phyloP scores from a whole-genome alignment of 1,140 invertebrate genomes.

The Lineus longissimus region DNA sequence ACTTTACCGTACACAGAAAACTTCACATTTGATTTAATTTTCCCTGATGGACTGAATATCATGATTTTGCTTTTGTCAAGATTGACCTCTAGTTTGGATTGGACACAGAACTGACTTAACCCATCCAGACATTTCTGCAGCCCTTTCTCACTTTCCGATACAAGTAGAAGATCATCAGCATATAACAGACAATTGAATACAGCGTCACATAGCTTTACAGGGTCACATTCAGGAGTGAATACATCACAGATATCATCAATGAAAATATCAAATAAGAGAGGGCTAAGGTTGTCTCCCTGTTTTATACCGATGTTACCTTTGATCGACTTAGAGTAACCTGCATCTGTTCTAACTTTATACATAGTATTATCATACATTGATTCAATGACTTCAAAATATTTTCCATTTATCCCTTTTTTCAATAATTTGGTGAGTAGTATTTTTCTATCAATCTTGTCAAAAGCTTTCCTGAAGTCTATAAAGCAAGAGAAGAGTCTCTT shows the following conservation, averaged over 20 bases:
- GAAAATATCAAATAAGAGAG: neutral
- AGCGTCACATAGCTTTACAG: neutral
- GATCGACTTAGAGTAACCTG: too few species aligned
- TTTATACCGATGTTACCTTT: neutral
- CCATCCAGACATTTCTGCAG: neutral
- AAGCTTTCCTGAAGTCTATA: neutral
- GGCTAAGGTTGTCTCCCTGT: neutral
- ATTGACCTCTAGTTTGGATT: neutral
- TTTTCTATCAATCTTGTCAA: neutral
- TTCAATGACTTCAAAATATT: neutral
- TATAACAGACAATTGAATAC: conserved; percentile 3
- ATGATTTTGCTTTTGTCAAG: conserved; percentile 2
- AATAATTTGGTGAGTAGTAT: neutral
- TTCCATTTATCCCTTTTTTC: neutral
- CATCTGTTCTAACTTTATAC: too few species aligned
- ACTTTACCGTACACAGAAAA: neutral
- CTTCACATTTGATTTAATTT: neutral
- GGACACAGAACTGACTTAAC: neutral
- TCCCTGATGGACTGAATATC: neutral
- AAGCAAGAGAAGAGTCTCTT: neutral
- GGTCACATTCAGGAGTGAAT: neutral
- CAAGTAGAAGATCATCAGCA: neutral
- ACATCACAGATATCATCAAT: neutral
- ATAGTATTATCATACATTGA: neutral
- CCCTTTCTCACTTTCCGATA: neutral